phyloP scores from a whole-genome alignment of 2,113 vertebrate genomes.

The Turdus rufiventris region DNA sequence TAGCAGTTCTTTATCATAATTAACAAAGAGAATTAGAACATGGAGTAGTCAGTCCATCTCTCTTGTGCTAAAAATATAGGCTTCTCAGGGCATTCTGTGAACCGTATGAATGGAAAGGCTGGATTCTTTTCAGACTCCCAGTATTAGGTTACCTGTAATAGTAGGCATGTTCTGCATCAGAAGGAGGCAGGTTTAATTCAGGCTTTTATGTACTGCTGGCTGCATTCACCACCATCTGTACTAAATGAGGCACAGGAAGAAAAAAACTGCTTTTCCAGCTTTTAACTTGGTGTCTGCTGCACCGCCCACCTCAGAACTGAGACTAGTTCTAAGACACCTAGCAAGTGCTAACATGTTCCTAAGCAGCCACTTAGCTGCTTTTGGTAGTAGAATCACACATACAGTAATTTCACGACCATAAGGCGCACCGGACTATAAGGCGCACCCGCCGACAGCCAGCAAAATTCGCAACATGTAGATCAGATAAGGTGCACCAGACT shows the following conservation, averaged over 20 bases:
- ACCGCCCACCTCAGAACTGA: not conserved
- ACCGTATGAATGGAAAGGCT: not conserved
- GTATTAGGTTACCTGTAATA: not conserved
- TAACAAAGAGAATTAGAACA: not conserved
- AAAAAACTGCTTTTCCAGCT: not conserved
- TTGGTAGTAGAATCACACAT: not conserved
- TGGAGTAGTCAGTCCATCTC: not conserved
- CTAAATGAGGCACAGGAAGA: not conserved
- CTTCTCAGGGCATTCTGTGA: not conserved
- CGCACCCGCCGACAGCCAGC: no score
- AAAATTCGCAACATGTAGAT: no score
- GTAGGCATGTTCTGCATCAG: not conserved
- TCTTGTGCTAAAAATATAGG: not conserved
- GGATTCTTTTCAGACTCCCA: not conserved
- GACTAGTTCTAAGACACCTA: not conserved
- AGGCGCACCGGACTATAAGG: no score
- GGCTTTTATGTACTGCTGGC: not conserved
- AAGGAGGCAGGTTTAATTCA: not conserved
- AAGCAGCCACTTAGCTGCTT: not conserved
- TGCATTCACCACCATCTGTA: not conserved
- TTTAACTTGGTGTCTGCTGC: not conserved
- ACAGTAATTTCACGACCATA: no score
- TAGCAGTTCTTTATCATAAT: not conserved
- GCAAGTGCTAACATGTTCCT: not conserved
- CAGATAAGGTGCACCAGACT: no score